Evolutionary conservation across 1,140 invertebrate species (phyloP), one percentile per base, ranked within the genome.

Genomic region (Drosophila ficusphila): DNA sequence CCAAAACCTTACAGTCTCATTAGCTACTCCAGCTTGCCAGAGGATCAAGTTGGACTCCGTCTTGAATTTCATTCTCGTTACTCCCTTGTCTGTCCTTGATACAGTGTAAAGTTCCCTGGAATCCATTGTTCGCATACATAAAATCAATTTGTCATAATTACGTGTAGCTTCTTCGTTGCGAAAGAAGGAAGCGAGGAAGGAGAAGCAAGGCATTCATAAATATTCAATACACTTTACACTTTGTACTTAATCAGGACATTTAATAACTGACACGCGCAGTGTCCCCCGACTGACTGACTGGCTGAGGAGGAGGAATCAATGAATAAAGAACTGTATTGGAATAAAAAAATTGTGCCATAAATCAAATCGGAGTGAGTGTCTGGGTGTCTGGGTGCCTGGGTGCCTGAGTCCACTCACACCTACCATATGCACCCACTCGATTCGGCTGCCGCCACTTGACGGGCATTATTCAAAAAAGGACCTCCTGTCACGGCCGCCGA

Each of bases 181-280:
- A 49, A 34, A 7, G 12, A 16, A 9, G 31, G 34, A 18, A 29
- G 33, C 12, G 14, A 3, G 19, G 18, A 2, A 16, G 8, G 18
- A 16, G 12, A 11, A 8, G 8, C n/a, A 36, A 41, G 52, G 38
- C 60, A 68, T 67, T 73, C 72, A 86, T 86, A 86, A 85, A 85
- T 86, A 85, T 85, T 85, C 82, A 14, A 81, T 69, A 62, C 53
- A 53, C 67, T 73, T 86, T 86, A 65, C 65, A 58, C 68, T 81
- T 86, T 81, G 41, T 75, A 86, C 82, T 86, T 86, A 86, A 81
- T 86, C 81, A 86, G 82, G 70, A 62, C 68, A 77, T 88, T 86
- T 86, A 81, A 86, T 86, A 86, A 88, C 76, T 81, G 73, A 62
- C 81, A 85, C 76, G 67, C 62, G 81, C 82, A 76, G 57, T 49